Evolutionary conservation across 2,113 vertebrate species (phyloP).

Genomic region (Crotalus helleri): DNA sequence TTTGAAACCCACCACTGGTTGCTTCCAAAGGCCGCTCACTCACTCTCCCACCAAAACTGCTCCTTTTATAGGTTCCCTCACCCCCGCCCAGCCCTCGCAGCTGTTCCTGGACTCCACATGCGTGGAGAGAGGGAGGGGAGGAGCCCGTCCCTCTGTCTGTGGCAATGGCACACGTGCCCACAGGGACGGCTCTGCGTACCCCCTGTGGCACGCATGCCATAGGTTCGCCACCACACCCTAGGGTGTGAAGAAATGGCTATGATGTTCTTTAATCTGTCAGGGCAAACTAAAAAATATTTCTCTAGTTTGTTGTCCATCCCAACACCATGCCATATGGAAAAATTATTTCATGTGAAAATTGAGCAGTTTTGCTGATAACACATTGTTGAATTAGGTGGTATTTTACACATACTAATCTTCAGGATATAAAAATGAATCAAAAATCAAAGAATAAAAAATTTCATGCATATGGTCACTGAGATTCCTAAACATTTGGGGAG

Average conservation of each 20-base stretch:
- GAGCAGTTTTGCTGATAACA: constrained; percentile 16
- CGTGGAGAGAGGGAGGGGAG: too few species aligned
- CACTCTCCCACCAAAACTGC: too few species aligned
- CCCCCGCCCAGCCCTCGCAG: too few species aligned
- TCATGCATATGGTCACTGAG: not conserved
- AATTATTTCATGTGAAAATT: constrained; percentile 14
- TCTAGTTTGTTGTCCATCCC: not conserved
- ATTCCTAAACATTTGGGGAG: not conserved
- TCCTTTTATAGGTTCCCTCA: too few species aligned
- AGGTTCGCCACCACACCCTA: not conserved
- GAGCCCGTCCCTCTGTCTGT: too few species aligned
- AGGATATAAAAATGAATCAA: constrained; percentile 4
- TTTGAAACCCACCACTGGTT: too few species aligned
- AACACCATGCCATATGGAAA: not conserved
- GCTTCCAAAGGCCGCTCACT: too few species aligned
- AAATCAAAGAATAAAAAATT: not conserved
- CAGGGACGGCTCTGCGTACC: too few species aligned
- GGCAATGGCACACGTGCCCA: too few species aligned
- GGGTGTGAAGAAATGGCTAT: not conserved
- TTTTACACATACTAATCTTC: constrained; percentile 1
- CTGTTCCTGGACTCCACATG: too few species aligned
- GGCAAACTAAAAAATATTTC: not conserved
- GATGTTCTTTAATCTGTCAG: not conserved
- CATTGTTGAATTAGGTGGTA: not conserved
- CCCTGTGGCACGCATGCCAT: too few species aligned